These are phyloP conservation scores for Chaetogeoica ovagalla DNA, from an alignment of 2,888 invertebrate species.

Conservation along the genomic window DNA sequence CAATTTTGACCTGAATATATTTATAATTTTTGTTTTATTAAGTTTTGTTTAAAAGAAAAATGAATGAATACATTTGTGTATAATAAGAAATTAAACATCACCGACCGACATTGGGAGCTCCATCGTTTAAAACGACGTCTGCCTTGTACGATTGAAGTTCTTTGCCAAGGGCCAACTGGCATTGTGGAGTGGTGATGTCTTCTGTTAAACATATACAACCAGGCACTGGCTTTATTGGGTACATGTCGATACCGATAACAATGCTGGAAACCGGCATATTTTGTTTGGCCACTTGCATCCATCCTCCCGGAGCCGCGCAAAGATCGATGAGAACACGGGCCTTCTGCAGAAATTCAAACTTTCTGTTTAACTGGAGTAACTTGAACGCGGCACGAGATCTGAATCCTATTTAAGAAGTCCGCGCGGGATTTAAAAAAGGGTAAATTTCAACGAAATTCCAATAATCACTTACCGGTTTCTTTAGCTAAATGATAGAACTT, in stretches of 20 bases:
- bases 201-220: conserved; percentile 88
- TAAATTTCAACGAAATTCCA: background rate
- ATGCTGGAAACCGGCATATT: conserved; percentile 96
- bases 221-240: conserved; percentile 86
- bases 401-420: conserved; percentile 69
- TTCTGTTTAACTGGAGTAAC: conserved; percentile 94
- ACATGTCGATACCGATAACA: conserved; percentile 92
- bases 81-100: conserved; percentile 1
- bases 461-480: conserved; percentile 78
- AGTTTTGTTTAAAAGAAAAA: too few relatives aligned
- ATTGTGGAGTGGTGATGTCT: conserved; percentile 97
- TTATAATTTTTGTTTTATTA: background rate
- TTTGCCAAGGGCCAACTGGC: conserved; percentile 75
- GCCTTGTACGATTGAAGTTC: conserved; percentile 95
- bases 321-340: conserved; percentile 96
- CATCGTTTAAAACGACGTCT: conserved; percentile 94
- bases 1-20: conserved; percentile 76
- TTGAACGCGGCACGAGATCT: conserved; percentile 99
- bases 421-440: background rate
- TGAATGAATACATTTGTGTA: background rate
- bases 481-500: conserved; percentile 98
- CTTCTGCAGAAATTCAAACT: conserved; percentile 94
- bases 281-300: conserved; percentile 98
- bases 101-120: conserved; percentile 91
- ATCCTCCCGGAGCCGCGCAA: conserved; percentile 98